These are phyloP conservation scores for Zelostemma sp. DNA, from an alignment of 1,140 invertebrate species.

Conservation along the genomic window DNA sequence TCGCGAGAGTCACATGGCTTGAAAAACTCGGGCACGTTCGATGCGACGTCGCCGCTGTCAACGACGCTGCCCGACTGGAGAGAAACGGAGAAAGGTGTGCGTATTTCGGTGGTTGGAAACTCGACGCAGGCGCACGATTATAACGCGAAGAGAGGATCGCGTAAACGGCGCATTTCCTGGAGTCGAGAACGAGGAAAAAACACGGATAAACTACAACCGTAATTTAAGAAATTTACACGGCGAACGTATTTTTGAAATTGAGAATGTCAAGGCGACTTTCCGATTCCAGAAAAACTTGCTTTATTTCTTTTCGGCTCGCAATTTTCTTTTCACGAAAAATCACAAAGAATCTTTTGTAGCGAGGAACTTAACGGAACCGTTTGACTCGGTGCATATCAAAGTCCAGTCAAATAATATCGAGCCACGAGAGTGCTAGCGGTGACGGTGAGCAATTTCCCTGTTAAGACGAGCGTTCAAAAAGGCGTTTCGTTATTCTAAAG, in stretches of 20 bases:
- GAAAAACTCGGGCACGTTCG: background rate
- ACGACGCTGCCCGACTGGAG: slow-evolving; percentile 61
- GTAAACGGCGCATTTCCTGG: slow-evolving; percentile 56
- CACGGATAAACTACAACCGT: too few relatives aligned
- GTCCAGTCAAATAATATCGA: slow-evolving; percentile 13
- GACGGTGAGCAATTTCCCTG: slow-evolving; percentile 18
- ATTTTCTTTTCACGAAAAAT: too few relatives aligned
- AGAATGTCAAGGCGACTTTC: too few relatives aligned
- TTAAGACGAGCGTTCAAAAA: slow-evolving; percentile 27
- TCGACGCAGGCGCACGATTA: slow-evolving; percentile 44
- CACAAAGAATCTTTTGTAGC: too few relatives aligned
- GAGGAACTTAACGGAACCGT: too few relatives aligned
- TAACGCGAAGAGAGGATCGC: slow-evolving; percentile 53
- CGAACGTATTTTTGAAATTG: too few relatives aligned
- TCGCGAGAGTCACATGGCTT: slow-evolving; percentile 50
- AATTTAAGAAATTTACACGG: too few relatives aligned
- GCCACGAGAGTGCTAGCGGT: background rate
- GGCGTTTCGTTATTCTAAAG: slow-evolving; percentile 25
- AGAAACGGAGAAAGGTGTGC: slow-evolving; percentile 34
- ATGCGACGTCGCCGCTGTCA: slow-evolving; percentile 47
- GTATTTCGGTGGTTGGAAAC: slow-evolving; percentile 51
- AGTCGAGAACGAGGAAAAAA: slow-evolving; percentile 54
- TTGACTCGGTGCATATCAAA: slow-evolving; percentile 1
- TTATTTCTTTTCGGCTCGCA: too few relatives aligned
- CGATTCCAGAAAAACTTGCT: too few relatives aligned